Evolutionary conservation across 2,113 vertebrate species (phyloP).

Genomic region (Diadophis punctatus): DNA sequence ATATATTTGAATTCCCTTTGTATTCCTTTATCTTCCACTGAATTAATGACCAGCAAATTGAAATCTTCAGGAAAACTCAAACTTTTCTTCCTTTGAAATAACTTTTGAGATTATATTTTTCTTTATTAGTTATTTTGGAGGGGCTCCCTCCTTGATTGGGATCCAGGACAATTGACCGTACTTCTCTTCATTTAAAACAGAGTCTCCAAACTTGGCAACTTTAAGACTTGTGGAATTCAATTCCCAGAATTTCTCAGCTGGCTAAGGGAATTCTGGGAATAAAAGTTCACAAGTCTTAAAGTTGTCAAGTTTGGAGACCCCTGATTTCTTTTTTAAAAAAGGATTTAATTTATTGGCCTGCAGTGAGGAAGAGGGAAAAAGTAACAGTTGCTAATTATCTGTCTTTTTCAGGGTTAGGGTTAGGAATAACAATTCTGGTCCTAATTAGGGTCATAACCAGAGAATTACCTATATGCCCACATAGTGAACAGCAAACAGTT

Average conservation of each 20-base stretch:
- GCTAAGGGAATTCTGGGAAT: too few relatives aligned
- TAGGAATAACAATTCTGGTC: neutral
- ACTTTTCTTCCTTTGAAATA: neutral
- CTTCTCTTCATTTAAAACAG: neutral
- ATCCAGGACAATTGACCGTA: neutral
- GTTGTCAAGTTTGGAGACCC: neutral
- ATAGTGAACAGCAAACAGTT: neutral
- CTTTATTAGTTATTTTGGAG: neutral
- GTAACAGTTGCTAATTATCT: neutral
- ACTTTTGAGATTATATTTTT: neutral
- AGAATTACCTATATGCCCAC: neutral
- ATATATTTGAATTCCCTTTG: neutral
- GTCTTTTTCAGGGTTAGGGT: neutral
- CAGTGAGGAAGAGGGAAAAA: neutral
- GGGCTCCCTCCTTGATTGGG: neutral
- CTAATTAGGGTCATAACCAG: neutral
- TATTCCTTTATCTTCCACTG: neutral
- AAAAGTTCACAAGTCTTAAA: neutral
- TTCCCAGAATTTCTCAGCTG: too few relatives aligned
- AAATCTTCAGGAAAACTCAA: neutral
- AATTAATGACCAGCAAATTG: neutral
- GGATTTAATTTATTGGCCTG: neutral
- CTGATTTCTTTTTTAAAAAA: neutral
- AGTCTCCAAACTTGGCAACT: neutral
- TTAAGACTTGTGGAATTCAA: neutral